These are phyloP conservation scores for Diprion similis DNA, from an alignment of 1,140 invertebrate species.

Conservation along the genomic window DNA sequence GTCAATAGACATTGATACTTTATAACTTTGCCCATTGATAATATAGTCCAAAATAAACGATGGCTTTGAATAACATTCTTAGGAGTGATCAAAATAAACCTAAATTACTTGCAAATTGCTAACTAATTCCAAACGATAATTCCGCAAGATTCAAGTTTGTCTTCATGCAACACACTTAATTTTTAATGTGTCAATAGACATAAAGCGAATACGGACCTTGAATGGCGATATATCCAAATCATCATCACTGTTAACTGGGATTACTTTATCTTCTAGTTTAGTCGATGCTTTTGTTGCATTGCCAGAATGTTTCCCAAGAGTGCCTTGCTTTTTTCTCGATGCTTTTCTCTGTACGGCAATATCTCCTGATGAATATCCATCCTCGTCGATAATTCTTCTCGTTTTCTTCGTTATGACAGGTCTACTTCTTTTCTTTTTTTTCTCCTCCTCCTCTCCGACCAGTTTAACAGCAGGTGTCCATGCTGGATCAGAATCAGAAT, in stretches of 20 bases:
- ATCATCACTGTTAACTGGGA: slow-evolving; percentile 50
- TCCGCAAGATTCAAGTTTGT: too few relatives aligned
- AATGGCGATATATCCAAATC: slow-evolving; percentile 60
- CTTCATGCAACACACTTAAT: background rate
- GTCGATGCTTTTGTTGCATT: slow-evolving; percentile 33
- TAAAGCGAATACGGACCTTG: slow-evolving; percentile 40
- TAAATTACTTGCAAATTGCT: too few relatives aligned
- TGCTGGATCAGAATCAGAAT: slow-evolving; percentile 76
- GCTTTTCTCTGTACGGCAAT: slow-evolving; percentile 38
- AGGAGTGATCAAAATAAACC: too few relatives aligned
- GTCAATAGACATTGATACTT: too few relatives aligned
- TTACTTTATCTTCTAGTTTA: slow-evolving; percentile 46
- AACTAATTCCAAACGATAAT: too few relatives aligned
- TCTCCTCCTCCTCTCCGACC: slow-evolving; percentile 51
- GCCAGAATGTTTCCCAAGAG: slow-evolving; percentile 31
- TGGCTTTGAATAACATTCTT: background rate
- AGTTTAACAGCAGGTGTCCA: slow-evolving; percentile 72
- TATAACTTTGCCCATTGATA: background rate
- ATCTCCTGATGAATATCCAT: slow-evolving; percentile 42
- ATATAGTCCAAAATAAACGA: background rate
- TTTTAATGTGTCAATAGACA: background rate
- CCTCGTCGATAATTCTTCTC: slow-evolving; percentile 45
- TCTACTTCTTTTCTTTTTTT: slow-evolving; percentile 52
- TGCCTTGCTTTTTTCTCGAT: slow-evolving; percentile 46
- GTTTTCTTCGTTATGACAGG: slow-evolving; percentile 51